Conservation (phyloP, 2,888 invertebrate species). For the Machimus rusticus region DNA sequence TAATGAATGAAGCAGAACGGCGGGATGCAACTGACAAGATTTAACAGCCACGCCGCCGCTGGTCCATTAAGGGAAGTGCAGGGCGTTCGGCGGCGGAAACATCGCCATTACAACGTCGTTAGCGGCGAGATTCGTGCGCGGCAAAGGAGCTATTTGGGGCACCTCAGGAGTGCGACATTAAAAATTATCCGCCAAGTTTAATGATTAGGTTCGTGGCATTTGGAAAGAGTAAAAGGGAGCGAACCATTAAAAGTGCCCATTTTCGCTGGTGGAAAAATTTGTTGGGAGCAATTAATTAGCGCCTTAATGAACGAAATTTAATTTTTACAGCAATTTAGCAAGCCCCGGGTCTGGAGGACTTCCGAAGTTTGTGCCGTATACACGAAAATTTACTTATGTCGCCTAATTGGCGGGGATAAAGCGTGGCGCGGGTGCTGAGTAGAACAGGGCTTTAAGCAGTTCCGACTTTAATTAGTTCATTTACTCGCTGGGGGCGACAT, state of each 20-base stretch:
- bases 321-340: slow-evolving; percentile 11
- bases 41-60: background rate
- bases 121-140: background rate
- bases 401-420: background rate
- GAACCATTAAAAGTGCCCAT: background rate
- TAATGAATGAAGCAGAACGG: background rate
- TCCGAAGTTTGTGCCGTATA: background rate
- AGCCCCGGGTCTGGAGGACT: background rate
- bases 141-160: background rate
- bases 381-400: slow-evolving; percentile 22
- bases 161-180: background rate
- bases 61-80: background rate
- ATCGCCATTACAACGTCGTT: background rate
- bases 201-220: background rate
- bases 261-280: background rate
- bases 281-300: background rate
- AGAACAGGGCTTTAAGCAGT: background rate
- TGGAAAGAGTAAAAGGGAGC: background rate
- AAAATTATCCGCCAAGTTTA: slow-evolving; percentile 11
- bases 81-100: background rate
- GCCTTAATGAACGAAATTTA: slow-evolving; percentile 17
- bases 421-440: background rate
- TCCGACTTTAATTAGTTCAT: slow-evolving; percentile 9
- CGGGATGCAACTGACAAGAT: background rate
- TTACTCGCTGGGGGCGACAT: background rate